These are phyloP conservation scores for Coregonus suidteri DNA, from an alignment of 2,797 vertebrate species.

Conservation along the genomic window DNA sequence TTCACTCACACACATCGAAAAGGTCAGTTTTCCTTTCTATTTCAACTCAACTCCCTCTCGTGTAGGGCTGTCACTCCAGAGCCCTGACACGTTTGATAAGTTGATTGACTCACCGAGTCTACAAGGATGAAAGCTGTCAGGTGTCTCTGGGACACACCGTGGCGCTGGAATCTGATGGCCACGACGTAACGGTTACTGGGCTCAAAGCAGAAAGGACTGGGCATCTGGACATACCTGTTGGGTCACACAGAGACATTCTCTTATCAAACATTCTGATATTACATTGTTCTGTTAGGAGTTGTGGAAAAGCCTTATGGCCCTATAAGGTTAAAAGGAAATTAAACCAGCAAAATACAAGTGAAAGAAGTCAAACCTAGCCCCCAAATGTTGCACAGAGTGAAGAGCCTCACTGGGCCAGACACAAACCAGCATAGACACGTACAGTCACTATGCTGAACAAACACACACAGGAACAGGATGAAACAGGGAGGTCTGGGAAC, in stretches of 20 bases:
- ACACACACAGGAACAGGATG: no score
- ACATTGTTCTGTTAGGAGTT: not conserved
- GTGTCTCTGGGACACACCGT: constrained; percentile 74
- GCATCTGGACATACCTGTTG: constrained; percentile 80
- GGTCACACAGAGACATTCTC: constrained; percentile 8
- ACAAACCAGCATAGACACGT: no score
- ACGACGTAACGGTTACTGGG: constrained; percentile 80
- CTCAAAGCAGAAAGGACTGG: constrained; percentile 88
- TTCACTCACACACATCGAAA: not conserved
- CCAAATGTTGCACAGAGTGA: not conserved
- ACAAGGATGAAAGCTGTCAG: constrained; percentile 81
- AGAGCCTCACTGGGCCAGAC: not conserved
- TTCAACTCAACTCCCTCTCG: not conserved
- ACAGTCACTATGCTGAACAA: no score
- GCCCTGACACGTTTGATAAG: no score
- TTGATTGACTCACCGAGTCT: constrained; percentile 80
- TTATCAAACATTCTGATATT: not conserved
- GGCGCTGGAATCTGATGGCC: constrained; percentile 80
- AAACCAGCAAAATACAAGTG: not conserved
- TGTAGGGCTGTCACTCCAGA: not conserved
- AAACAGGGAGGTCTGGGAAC: no score
- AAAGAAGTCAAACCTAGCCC: not conserved
- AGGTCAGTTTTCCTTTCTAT: not conserved
- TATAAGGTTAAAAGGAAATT: not conserved
- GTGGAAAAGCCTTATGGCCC: not conserved